phyloP scores from a whole-genome alignment of 2,113 vertebrate genomes.

The Ammospiza nelsoni region DNA sequence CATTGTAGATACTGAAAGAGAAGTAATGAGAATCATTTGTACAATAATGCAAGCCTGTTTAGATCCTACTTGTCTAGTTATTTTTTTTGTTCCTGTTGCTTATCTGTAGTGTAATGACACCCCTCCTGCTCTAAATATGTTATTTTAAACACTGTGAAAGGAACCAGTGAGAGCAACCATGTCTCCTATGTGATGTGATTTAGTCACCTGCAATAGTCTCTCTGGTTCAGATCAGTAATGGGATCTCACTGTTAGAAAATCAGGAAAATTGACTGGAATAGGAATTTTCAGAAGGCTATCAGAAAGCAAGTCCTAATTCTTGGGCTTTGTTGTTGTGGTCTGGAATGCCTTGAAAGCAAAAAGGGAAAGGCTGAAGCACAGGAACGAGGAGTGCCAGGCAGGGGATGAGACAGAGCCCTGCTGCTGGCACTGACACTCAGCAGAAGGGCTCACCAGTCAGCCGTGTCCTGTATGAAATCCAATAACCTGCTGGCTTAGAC shows the following conservation, averaged over 20 bases:
- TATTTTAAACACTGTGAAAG: not conserved
- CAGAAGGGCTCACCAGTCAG: not conserved
- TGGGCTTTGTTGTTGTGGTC: not conserved
- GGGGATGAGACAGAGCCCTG: not conserved
- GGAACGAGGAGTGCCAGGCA: fast-evolving
- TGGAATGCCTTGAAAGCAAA: not conserved
- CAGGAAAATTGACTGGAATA: not conserved
- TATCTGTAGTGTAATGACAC: not conserved
- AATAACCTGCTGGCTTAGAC: constrained; percentile 2
- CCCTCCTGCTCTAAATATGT: not conserved
- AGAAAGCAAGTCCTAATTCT: not conserved
- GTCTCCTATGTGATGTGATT: not conserved
- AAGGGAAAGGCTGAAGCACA: not conserved
- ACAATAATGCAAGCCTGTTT: not conserved
- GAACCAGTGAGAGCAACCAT: not conserved
- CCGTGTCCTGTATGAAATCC: not conserved
- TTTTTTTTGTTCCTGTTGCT: not conserved
- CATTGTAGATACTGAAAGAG: not conserved
- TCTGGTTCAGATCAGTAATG: not conserved
- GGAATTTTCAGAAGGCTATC: not conserved
- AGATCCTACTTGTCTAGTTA: not conserved
- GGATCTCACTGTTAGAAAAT: not conserved
- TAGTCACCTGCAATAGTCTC: not conserved
- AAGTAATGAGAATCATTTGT: not conserved
- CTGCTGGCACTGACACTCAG: not conserved